These are phyloP conservation scores for Denticeps clupeoides DNA, from an alignment of 2,797 vertebrate species.

Conservation along the genomic window DNA sequence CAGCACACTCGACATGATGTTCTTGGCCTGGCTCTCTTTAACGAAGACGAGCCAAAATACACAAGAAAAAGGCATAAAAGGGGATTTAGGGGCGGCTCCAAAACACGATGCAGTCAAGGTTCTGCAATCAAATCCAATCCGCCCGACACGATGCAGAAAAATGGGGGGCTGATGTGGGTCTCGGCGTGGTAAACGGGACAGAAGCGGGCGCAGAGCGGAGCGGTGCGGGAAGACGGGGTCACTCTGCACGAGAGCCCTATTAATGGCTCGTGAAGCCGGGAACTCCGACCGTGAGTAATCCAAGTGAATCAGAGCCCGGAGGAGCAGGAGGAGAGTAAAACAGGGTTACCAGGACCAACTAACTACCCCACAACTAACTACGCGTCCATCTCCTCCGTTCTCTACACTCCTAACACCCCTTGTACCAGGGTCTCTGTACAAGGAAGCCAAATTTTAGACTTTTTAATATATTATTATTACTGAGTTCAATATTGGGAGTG, in stretches of 20 bases:
- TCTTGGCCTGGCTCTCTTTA: neutral
- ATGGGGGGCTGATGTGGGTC: slow-evolving; percentile 1
- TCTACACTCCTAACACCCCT: too few species aligned
- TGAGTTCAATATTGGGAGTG: too few species aligned
- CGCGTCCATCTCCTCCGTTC: too few species aligned
- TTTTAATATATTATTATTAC: too few species aligned
- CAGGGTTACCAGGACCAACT: too few species aligned
- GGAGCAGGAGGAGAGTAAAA: too few species aligned
- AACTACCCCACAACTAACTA: neutral
- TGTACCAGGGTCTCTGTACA: too few species aligned
- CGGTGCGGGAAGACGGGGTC: too few species aligned
- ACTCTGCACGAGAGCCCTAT: slow-evolving; percentile 14
- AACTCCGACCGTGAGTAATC: neutral
- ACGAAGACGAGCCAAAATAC: neutral
- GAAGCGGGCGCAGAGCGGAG: too few species aligned
- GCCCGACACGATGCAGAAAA: slow-evolving; percentile 16
- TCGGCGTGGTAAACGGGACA: too few species aligned
- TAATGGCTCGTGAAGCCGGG: slow-evolving; percentile 10
- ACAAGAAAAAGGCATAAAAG: neutral
- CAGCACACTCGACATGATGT: slow-evolving; percentile 4
- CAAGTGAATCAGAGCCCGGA: too few species aligned
- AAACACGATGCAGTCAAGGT: slow-evolving; percentile 6
- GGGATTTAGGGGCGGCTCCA: slow-evolving; percentile 7
- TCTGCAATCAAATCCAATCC: slow-evolving; percentile 19
- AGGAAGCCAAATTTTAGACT: too few species aligned